A percentile compares a stretch with the other conserved stretches of the same genome.
Conservation (phyloP, 2,888 invertebrate species). For the Plemyria rubiginata region DNA sequence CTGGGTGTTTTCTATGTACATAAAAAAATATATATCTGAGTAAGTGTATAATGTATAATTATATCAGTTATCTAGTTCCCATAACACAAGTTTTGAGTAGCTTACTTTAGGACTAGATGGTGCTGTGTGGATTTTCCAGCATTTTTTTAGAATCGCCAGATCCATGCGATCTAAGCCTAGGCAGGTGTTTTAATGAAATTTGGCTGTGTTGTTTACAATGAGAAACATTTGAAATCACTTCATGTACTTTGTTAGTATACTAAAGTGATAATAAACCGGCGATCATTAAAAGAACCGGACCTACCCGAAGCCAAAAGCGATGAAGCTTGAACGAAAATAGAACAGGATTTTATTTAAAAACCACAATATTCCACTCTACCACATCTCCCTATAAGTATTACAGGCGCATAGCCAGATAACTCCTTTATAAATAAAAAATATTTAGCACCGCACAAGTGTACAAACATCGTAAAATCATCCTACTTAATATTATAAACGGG, state of each 20-base stretch:
- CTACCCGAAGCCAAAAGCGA: constrained; percentile 63
- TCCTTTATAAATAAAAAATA: constrained; percentile 44
- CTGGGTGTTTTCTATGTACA: too few species aligned
- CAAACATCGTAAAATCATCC: constrained; percentile 70
- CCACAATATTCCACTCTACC: constrained; percentile 26
- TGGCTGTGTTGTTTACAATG: too few species aligned
- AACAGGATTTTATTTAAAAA: constrained; percentile 36
- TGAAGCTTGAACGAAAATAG: constrained; percentile 50
- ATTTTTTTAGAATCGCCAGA: too few species aligned
- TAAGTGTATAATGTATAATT: too few species aligned
- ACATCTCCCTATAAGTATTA: constrained; percentile 19
- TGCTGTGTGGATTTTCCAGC: too few species aligned
- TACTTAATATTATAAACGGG: too few species aligned
- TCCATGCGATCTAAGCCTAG: too few species aligned
- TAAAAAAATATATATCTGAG: too few species aligned
- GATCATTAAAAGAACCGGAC: constrained; percentile 52
- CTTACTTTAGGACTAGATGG: too few species aligned
- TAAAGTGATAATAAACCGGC: constrained; percentile 38
- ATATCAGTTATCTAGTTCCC: too few species aligned
- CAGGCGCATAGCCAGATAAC: constrained; percentile 34
- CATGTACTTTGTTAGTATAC: neutral
- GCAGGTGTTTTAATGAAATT: too few species aligned
- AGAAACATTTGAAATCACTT: neutral
- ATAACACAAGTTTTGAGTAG: too few species aligned
- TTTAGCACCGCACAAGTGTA: constrained; percentile 60